Conservation (phyloP, 2,797 vertebrate species). For the Enteromius thamalakanensis region DNA sequence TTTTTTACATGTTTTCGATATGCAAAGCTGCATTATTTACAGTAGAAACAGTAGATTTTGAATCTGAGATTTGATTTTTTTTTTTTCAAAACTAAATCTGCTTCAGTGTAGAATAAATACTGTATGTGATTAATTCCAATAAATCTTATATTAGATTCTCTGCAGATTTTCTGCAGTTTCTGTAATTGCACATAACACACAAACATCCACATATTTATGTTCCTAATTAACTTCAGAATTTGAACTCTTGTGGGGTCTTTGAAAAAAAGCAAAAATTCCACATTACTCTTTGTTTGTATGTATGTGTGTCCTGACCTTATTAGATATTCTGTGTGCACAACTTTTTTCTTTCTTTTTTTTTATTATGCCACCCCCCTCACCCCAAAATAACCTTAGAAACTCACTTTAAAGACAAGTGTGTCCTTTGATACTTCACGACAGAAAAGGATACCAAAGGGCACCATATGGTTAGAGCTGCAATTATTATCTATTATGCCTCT, state of each 20-base stretch:
- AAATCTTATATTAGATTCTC: neutral
- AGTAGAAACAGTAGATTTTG: neutral
- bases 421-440: neutral
- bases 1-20: neutral
- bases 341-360: neutral
- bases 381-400: neutral
- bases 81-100: neutral
- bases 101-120: neutral
- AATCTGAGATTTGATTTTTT: neutral
- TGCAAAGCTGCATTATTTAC: neutral
- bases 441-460: conserved; percentile 11
- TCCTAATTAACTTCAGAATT: conserved; percentile 21
- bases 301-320: neutral
- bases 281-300: conserved; percentile 3
- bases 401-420: neutral
- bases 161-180: conserved; percentile 13
- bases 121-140: neutral
- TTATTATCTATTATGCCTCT: conserved; percentile 22
- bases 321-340: conserved; percentile 6
- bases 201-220: neutral
- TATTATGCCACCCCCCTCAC: neutral
- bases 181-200: conserved; percentile 15
- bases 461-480: conserved; percentile 13
- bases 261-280: neutral
- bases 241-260: conserved; percentile 18